Percentiles rank a stretch among this genome's conserved stretches.
Conservation (phyloP, 2,888 invertebrate genomes). For the Allacma fusca region DNA sequence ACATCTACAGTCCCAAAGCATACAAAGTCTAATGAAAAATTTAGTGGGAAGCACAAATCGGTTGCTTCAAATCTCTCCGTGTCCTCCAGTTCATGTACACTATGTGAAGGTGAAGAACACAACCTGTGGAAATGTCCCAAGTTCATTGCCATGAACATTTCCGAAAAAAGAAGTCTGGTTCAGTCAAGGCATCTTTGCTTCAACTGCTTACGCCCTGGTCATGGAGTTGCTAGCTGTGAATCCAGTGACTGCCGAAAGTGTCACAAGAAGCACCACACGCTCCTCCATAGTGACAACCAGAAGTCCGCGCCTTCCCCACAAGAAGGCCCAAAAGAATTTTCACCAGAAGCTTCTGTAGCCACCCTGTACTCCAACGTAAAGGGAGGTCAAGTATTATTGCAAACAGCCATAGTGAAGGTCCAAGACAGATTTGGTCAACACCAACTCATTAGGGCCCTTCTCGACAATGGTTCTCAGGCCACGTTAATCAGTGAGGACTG, state of each 20-base stretch:
- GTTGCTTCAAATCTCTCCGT: too few relatives aligned
- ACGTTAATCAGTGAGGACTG: neutral
- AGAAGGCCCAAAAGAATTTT: neutral
- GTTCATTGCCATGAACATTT: neutral
- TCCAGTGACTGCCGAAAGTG: neutral
- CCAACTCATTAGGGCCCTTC: neutral
- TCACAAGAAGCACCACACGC: neutral
- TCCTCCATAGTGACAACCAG: neutral
- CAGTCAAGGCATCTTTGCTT: neutral
- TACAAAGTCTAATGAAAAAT: neutral
- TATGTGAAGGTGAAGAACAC: too few relatives aligned
- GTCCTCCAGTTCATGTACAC: too few relatives aligned
- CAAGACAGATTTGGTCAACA: neutral
- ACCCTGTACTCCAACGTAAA: too few relatives aligned
- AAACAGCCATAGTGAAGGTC: neutral
- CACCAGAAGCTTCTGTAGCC: neutral
- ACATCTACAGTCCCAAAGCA: neutral
- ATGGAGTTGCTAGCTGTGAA: neutral
- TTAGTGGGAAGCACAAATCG: too few relatives aligned
- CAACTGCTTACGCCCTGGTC: neutral
- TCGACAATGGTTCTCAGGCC: neutral
- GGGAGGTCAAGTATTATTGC: neutral
- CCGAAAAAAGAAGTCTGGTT: neutral
- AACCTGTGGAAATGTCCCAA: too few relatives aligned
- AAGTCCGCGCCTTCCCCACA: too few relatives aligned